Base-by-base conservation (phyloP, 2,797 vertebrate genomes). In the Gymnoscopelus microlampas region DNA sequence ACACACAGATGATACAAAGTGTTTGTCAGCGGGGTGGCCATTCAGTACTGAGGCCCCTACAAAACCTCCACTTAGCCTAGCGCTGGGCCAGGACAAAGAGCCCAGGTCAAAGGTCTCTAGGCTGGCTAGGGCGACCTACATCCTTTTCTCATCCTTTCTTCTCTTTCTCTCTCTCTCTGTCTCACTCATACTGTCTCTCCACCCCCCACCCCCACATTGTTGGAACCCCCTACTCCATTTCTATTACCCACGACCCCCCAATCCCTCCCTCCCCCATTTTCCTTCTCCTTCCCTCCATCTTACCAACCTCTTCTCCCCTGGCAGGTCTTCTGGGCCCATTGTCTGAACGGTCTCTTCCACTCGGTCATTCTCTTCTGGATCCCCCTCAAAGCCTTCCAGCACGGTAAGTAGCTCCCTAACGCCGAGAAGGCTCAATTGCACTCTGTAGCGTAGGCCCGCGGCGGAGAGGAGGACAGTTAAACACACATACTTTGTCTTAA, bases 291-390 rank as follows among this genome's bases (percentile, higher is more conserved):
- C 70, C 59, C 73, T 74, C 68, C 54, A 51, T 58, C 39, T 64
- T 50, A 12, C n/a, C 29, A 35, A 76, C 63, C 63, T 78, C 71
- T 84, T 74, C 82, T 89, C 87, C 8, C 73, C 74, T 83, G 84
- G 88, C 94, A 99, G 98, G 97, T 99, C 95, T 99, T 99, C 95
- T 99, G 98, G 98, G 95, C 97, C 93, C 97, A 99, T 97, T 99
- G 98, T 98, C 95, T 99, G 94, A 99, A 99, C 85, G 98, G 98
- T 91, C 98, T 99, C 89, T 99, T 99, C 95, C 98, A 99, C 95
- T 99, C 97, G 53, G 95, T 99, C 94, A 98, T 99, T 94, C 95
- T 99, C 88, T 99, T 99, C 94, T 99, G 98, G 98, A 95, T 99
- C 95, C 98, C 98, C 81, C 95, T 99, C 72, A 96, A 97, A 96